Conservation (phyloP, 2,888 invertebrate genomes). For the Seira ritae region DNA sequence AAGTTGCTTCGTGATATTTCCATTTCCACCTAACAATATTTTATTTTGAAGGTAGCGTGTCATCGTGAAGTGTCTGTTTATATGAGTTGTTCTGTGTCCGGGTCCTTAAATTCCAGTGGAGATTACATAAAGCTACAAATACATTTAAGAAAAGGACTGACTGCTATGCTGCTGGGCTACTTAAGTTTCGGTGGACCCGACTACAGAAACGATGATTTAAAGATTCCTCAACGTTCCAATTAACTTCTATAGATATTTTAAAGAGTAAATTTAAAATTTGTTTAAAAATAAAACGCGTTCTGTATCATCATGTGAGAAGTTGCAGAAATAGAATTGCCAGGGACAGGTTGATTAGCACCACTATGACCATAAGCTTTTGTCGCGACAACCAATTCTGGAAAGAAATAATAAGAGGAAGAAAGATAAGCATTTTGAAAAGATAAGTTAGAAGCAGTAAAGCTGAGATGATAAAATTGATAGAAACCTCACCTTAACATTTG, state of each 20-base stretch:
- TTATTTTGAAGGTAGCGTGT: too few relatives aligned
- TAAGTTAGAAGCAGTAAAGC: slow-evolving; percentile 12
- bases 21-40: slow-evolving; percentile 10
- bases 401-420: slow-evolving; percentile 38
- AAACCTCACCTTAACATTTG: slow-evolving; percentile 91
- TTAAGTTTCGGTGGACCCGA: slow-evolving; percentile 33
- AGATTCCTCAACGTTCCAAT: slow-evolving; percentile 57
- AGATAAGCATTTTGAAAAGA: slow-evolving; percentile 17
- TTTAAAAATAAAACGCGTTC: slow-evolving; percentile 51
- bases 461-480: too few relatives aligned
- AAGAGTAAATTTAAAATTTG: background rate
- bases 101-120: slow-evolving; percentile 27
- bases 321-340: slow-evolving; percentile 97
- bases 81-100: slow-evolving; percentile 41
- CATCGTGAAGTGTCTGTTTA: too few relatives aligned
- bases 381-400: slow-evolving; percentile 97
- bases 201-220: slow-evolving; percentile 41
- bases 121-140: too few relatives aligned
- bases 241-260: slow-evolving; percentile 33
- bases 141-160: slow-evolving; percentile 19
- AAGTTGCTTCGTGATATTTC: too few relatives aligned
- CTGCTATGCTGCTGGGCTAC: background rate
- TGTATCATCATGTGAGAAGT: slow-evolving; percentile 88
- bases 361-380: slow-evolving; percentile 95
- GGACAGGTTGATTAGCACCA: slow-evolving; percentile 94